A percentile compares a stretch with the other conserved stretches of the same genome.
Conservation (phyloP, 2,113 vertebrate species). For the Brachirus orientalis region DNA sequence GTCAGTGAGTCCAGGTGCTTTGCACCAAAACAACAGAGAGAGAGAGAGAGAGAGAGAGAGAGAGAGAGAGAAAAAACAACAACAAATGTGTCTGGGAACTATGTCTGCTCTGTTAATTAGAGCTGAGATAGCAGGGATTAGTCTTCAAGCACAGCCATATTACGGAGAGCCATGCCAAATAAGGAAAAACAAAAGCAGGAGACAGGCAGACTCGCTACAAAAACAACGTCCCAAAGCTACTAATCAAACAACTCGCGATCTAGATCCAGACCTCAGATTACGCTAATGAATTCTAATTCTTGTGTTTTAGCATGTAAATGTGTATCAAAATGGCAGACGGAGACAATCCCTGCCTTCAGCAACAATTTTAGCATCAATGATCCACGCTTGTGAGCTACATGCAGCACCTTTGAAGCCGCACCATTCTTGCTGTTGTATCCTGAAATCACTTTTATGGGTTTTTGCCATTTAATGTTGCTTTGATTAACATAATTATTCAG, state of each 20-base stretch:
- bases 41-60: no score
- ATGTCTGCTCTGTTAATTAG: constrained; percentile 68
- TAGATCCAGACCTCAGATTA: constrained; percentile 82
- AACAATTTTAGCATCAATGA: constrained; percentile 67
- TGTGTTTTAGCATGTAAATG: constrained; percentile 84
- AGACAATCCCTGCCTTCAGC: constrained; percentile 79
- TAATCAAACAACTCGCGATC: constrained; percentile 84
- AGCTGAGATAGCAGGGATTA: constrained; percentile 75
- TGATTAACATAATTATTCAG: background rate
- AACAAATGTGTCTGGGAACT: constrained; percentile 71
- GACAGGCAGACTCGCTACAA: constrained; percentile 77
- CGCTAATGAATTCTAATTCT: constrained; percentile 85
- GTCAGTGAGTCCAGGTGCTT: constrained; percentile 33
- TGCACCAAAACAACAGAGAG: constrained; percentile 54
- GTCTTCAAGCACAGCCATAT: constrained; percentile 75
- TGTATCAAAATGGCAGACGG: constrained; percentile 78
- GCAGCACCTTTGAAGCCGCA: constrained; percentile 63
- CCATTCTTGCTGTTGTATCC: constrained; percentile 43
- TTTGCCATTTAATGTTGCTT: constrained; percentile 25
- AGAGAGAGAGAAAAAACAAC: constrained; percentile 41
- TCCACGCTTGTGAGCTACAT: constrained; percentile 48
- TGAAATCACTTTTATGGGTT: constrained; percentile 37
- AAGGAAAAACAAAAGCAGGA: constrained; percentile 76
- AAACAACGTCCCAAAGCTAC: constrained; percentile 82
- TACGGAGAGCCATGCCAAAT: constrained; percentile 72